These are phyloP conservation scores for Sebastes cheni DNA, from an alignment of 2,797 vertebrate genomes.

Conservation along the genomic window DNA sequence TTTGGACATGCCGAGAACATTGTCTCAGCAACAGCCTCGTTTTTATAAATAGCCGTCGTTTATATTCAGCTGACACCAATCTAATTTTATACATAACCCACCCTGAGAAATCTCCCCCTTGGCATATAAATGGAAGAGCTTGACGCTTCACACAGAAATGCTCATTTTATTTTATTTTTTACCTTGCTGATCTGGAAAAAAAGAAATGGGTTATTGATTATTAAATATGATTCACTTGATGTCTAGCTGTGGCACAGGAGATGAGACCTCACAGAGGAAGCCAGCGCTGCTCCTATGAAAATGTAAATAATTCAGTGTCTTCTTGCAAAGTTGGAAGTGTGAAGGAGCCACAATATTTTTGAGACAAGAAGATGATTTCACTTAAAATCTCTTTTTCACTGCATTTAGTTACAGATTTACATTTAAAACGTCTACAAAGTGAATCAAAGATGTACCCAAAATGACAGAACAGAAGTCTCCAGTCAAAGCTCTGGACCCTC, in stretches of 20 bases:
- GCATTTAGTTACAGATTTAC: slow-evolving; percentile 12
- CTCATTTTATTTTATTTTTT: slow-evolving; percentile 6
- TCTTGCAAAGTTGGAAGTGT: not conserved
- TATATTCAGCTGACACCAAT: slow-evolving; percentile 77
- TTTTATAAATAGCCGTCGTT: slow-evolving; percentile 79
- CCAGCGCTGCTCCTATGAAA: not conserved
- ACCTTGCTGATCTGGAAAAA: not conserved
- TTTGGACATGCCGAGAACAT: slow-evolving; percentile 59
- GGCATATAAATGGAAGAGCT: slow-evolving; percentile 48
- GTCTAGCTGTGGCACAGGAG: not conserved
- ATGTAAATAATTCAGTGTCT: slow-evolving; percentile 20
- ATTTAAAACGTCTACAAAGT: not conserved
- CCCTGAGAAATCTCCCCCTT: slow-evolving; percentile 52
- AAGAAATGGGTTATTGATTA: slow-evolving; percentile 9
- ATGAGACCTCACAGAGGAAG: not conserved
- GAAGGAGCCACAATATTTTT: not conserved
- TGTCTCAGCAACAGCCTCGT: slow-evolving; percentile 70
- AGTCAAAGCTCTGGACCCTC: slow-evolving; percentile 11
- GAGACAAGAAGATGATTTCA: not conserved
- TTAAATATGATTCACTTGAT: not conserved
- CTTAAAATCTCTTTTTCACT: slow-evolving; percentile 14
- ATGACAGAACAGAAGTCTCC: not conserved
- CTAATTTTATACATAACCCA: slow-evolving; percentile 76
- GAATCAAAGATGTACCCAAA: not conserved
- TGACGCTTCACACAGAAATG: slow-evolving; percentile 33